Percentiles rank a stretch among this genome's conserved stretches.
Conservation (phyloP, 2,113 vertebrate species). For the Leptobrachium ailaonicum region DNA sequence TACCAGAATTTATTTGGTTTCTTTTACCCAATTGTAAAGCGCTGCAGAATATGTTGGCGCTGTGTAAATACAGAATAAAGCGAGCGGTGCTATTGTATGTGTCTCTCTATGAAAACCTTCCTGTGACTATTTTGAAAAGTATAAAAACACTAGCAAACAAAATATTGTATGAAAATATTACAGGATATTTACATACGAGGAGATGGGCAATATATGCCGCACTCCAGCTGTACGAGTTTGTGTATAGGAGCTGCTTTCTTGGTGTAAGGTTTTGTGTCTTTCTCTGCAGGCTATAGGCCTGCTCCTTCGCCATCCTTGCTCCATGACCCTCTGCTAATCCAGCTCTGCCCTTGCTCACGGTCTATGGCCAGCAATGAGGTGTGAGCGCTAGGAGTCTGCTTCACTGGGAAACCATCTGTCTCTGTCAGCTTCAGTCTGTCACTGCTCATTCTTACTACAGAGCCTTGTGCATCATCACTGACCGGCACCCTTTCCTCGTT, state of each 20-base stretch:
- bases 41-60: too few species aligned
- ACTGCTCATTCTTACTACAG: constrained; percentile 28
- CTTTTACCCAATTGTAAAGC: too few species aligned
- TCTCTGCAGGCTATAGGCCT: constrained; percentile 10
- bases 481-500: not conserved
- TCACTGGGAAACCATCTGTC: constrained; percentile 42
- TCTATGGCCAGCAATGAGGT: constrained; percentile 43
- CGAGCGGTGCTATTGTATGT: too few species aligned
- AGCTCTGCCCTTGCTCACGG: constrained; percentile 39
- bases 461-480: not conserved
- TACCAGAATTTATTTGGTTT: too few species aligned
- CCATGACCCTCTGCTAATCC: constrained; percentile 42
- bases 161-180: not conserved
- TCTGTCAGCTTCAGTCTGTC: constrained; percentile 46
- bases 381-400: constrained; percentile 39
- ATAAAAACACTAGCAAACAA: too few species aligned
- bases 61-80: too few species aligned
- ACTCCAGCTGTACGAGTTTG: not conserved
- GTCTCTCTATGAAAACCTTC: too few species aligned
- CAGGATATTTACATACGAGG: not conserved
- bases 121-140: too few species aligned
- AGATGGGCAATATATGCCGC: not conserved
- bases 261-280: not conserved
- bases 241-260: too few species aligned
- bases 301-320: constrained; percentile 36